phyloP scores from a whole-genome alignment of 2,888 invertebrate genomes.

The Lamellibrachia columna region DNA sequence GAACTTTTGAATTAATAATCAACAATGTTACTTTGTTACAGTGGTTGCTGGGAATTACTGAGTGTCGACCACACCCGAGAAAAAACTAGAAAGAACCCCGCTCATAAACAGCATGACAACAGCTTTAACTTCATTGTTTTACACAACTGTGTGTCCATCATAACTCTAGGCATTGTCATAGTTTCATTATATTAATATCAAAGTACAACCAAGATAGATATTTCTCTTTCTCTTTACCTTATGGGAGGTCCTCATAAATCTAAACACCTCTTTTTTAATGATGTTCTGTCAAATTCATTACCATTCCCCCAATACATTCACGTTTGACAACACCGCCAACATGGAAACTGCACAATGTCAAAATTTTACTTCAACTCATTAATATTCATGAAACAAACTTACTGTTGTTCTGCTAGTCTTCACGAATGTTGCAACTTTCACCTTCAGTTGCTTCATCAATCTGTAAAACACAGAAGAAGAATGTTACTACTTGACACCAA shows the following conservation, averaged over 20 bases:
- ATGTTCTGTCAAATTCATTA: neutral
- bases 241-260: neutral
- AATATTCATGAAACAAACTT: conserved; percentile 1
- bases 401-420: conserved; percentile 4
- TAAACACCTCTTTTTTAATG: neutral
- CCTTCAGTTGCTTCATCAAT: neutral
- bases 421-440: neutral
- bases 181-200: neutral
- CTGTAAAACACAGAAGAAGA: conserved; percentile 1
- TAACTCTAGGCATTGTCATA: neutral
- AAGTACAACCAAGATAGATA: neutral
- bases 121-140: neutral
- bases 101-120: neutral
- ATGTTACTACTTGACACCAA: neutral
- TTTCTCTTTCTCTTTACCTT: neutral
- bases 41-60: neutral
- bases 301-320: neutral
- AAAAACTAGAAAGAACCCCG: neutral
- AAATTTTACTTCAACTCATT: neutral
- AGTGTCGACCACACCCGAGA: neutral
- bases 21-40: neutral
- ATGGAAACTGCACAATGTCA: neutral
- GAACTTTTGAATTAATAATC: neutral
- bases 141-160: neutral
- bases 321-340: neutral